Conservation (phyloP, 2,113 vertebrate species). For the Loxodonta africana region DNA sequence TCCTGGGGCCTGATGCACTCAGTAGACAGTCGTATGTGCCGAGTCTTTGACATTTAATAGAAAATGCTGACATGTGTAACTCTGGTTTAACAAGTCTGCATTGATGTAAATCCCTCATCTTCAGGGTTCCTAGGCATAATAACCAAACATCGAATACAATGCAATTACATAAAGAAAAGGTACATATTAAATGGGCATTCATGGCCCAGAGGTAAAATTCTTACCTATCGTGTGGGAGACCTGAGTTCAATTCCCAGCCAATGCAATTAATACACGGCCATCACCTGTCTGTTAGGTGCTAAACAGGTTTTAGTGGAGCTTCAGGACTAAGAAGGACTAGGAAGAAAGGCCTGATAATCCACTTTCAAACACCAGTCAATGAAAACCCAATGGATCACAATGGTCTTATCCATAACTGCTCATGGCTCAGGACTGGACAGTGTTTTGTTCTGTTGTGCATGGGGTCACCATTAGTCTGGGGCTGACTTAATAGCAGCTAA, state of each 20-base stretch:
- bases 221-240: neutral
- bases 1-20: neutral
- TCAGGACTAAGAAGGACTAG: neutral
- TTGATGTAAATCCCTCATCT: neutral
- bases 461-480: neutral
- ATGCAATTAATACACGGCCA: neutral
- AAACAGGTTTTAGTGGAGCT: neutral
- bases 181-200: neutral
- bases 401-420: neutral
- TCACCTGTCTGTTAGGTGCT: neutral
- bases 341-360: neutral
- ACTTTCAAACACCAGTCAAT: neutral
- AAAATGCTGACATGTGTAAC: neutral
- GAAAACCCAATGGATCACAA: neutral
- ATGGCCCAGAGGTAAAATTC: neutral
- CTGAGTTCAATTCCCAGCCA: neutral
- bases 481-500: neutral
- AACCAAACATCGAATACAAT: neutral
- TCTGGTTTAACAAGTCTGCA: neutral
- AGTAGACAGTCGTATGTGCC: neutral
- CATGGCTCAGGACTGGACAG: neutral
- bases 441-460: neutral
- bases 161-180: neutral
- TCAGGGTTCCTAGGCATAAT: neutral
- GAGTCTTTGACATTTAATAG: neutral